phyloP scores from a whole-genome alignment of 2,888 invertebrate genomes.

The Pammene aurita region DNA sequence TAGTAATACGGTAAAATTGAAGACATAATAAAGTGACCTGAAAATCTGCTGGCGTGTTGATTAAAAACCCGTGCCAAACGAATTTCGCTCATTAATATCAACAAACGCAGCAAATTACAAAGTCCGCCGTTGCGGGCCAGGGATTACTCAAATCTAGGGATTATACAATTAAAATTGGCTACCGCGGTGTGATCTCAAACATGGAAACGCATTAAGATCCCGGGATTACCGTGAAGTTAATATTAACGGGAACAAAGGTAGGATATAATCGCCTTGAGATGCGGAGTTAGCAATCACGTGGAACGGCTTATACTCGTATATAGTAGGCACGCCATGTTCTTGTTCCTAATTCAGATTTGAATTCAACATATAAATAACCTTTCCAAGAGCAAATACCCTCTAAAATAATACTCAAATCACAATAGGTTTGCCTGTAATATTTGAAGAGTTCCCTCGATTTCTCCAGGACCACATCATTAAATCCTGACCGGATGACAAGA shows the following conservation, averaged over 20 bases:
- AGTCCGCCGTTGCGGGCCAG: constrained; percentile 6
- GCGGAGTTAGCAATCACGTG: constrained; percentile 13
- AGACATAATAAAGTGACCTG: too few relatives aligned
- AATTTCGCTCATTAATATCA: constrained; percentile 12
- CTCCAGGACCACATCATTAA: too few relatives aligned
- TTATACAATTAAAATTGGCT: constrained; percentile 35
- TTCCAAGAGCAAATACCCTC: too few relatives aligned
- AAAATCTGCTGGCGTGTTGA: too few relatives aligned
- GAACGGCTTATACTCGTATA: neutral
- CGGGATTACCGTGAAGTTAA: constrained; percentile 17
- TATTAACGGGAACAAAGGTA: constrained; percentile 12
- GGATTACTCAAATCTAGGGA: constrained; percentile 22
- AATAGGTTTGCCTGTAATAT: too few relatives aligned
- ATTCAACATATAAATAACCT: too few relatives aligned
- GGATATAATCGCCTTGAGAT: constrained; percentile 8
- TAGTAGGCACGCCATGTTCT: too few relatives aligned
- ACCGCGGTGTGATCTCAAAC: constrained; percentile 21
- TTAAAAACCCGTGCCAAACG: neutral
- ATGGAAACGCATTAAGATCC: constrained; percentile 31
- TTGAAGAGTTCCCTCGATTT: too few relatives aligned
- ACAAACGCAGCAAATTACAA: constrained; percentile 26
- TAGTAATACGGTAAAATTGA: too few relatives aligned
- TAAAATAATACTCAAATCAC: too few relatives aligned
- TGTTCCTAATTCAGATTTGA: too few relatives aligned
- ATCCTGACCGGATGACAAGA: too few relatives aligned